Conservation (phyloP, 1,140 invertebrate genomes). For the Mylabris phalerata region DNA sequence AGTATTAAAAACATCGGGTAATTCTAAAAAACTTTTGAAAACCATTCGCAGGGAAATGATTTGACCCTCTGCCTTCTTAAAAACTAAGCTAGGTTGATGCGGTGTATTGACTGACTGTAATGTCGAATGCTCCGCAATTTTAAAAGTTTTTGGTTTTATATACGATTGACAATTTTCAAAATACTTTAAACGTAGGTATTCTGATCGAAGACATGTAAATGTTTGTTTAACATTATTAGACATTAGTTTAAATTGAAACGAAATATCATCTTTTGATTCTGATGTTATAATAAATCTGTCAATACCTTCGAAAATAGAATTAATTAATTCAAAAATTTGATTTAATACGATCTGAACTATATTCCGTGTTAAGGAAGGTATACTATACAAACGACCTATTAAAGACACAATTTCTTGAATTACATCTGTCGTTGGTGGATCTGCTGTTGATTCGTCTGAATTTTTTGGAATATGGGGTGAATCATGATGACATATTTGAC, state of each 20-base stretch:
- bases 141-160: no score
- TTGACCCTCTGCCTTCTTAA: no score
- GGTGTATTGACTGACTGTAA: no score
- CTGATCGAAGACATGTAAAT: not conserved
- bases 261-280: not conserved
- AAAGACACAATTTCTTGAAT: not conserved
- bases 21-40: no score
- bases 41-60: no score
- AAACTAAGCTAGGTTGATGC: no score
- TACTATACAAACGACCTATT: not conserved
- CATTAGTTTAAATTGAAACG: not conserved
- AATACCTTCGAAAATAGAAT: not conserved
- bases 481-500: not conserved
- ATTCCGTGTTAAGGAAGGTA: not conserved
- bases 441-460: not conserved
- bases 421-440: not conserved
- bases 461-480: not conserved
- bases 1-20: no score
- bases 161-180: not conserved
- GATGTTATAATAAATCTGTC: not conserved
- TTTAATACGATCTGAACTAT: not conserved
- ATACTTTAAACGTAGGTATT: constrained; percentile 1
- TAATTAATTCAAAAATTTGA: not conserved
- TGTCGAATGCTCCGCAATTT: no score
- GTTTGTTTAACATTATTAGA: not conserved